These are phyloP conservation scores for Acleris laterana DNA, from an alignment of 2,888 invertebrate genomes.

Conservation along the genomic window DNA sequence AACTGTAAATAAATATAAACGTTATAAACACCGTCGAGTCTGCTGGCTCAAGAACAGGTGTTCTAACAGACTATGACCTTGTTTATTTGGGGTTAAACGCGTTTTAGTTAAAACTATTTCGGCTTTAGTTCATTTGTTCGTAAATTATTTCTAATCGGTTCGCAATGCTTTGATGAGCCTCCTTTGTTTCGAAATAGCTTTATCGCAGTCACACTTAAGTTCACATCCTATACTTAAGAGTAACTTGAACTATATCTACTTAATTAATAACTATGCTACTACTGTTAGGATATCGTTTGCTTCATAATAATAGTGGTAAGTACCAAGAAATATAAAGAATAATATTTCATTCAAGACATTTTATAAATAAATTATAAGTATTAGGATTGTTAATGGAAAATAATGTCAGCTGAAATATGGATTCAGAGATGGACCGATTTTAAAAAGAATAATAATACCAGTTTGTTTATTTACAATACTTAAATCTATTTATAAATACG, in stretches of 20 bases:
- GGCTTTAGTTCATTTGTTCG: slow-evolving; percentile 37
- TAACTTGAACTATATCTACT: neutral
- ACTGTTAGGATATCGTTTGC: neutral
- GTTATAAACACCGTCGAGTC: slow-evolving; percentile 70
- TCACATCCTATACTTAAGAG: slow-evolving; percentile 57
- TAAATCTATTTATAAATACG: slow-evolving; percentile 4
- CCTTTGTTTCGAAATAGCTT: slow-evolving; percentile 56
- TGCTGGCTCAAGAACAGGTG: slow-evolving; percentile 80
- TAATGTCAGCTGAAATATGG: neutral
- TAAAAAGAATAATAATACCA: too few relatives aligned
- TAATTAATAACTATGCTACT: slow-evolving; percentile 2
- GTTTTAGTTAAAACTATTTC: slow-evolving; percentile 21
- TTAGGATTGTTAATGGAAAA: too few relatives aligned
- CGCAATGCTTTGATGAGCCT: slow-evolving; percentile 68
- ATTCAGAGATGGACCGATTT: neutral
- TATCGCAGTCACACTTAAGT: slow-evolving; percentile 56
- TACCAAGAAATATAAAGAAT: neutral
- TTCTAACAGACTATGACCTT: slow-evolving; percentile 76
- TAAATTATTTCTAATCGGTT: slow-evolving; percentile 31
- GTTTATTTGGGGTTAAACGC: slow-evolving; percentile 55
- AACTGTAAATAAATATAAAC: slow-evolving; percentile 16
- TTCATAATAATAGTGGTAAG: neutral
- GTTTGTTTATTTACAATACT: neutral
- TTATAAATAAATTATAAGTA: too few relatives aligned
- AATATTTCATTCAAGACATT: neutral